These are phyloP conservation scores for Drusus annulatus DNA, from an alignment of 1,140 invertebrate species.

Conservation along the genomic window DNA sequence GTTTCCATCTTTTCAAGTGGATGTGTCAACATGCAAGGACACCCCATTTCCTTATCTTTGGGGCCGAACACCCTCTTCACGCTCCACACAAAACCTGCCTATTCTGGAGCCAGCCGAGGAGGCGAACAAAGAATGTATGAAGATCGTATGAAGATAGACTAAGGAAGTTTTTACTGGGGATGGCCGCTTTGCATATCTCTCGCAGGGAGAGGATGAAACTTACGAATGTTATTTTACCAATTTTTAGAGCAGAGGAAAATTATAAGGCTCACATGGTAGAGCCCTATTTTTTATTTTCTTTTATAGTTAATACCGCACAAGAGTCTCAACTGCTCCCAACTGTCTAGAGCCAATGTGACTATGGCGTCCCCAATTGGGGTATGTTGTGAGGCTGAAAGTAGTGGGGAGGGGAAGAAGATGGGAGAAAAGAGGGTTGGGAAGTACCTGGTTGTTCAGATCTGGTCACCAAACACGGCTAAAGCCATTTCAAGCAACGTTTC, in stretches of 20 bases:
- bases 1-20: conserved; percentile 11
- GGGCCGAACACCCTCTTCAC: conserved; percentile 16
- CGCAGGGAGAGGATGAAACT: background rate
- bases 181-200: conserved; percentile 20
- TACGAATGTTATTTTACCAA: background rate
- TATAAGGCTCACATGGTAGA: too few relatives aligned
- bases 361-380: too few relatives aligned
- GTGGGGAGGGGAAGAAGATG: too few relatives aligned
- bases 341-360: too few relatives aligned
- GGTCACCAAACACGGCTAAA: too few relatives aligned
- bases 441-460: too few relatives aligned
- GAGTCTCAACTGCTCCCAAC: too few relatives aligned
- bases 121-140: conserved; percentile 35
- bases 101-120: background rate
- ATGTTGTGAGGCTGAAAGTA: too few relatives aligned
- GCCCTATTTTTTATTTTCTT: too few relatives aligned
- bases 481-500: too few relatives aligned
- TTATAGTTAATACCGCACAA: too few relatives aligned
- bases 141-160: conserved; percentile 36
- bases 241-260: background rate
- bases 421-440: too few relatives aligned
- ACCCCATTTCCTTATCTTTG: conserved; percentile 10
- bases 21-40: conserved; percentile 33
- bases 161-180: conserved; percentile 34
- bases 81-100: background rate